Evolutionary conservation across 1,140 invertebrate species (phyloP), one percentile per base, ranked within the genome.

Genomic region (Hormaphis cornu): DNA sequence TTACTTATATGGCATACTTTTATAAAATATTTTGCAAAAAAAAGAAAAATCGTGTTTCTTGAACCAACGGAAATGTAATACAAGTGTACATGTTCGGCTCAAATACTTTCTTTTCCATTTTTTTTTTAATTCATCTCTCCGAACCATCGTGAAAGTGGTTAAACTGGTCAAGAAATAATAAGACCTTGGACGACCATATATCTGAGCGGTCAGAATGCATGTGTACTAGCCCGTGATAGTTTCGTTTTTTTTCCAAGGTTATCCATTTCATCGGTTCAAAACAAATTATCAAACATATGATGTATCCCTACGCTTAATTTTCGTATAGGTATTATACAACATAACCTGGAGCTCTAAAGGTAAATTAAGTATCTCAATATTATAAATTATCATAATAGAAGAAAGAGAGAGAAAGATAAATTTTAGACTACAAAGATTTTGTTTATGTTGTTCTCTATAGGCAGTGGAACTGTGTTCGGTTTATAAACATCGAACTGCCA

Each of bases 61-160:
- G n/a, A 30, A 9, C 30, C 26, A 20, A 20, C 24, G 24, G n/a
- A 30, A 44, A 22, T 2, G 22, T 63, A 30, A 46, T 46, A 63
- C 12, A 30, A 3, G 4, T 50, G 44, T 22, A 30, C 9, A 48
- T 28, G 28, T n/a, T 8, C 48, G 42, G 42, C 40, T 26, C 42
- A 48, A 48, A 66, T 66, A 66, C 61, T 66, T 66, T 66, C 61
- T 66, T 66, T 66, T 66, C 18, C 40, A 33, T 66, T 66, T 61
- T 46, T 58, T 54, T 46, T 66, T 66, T 66, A n/a, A 42, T 48
- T 66, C 61, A 16, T 16, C 14, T 66, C 48, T 50, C 50, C 16
- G 18, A 48, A 18, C 42, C 30, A 66, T 66, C 42, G 61, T 33
- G 61, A 66, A 66, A 66, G 61, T 66, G 44, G 61, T 66, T 66